phyloP scores from a whole-genome alignment of 2,797 vertebrate species.

The Serranus cabrilla region DNA sequence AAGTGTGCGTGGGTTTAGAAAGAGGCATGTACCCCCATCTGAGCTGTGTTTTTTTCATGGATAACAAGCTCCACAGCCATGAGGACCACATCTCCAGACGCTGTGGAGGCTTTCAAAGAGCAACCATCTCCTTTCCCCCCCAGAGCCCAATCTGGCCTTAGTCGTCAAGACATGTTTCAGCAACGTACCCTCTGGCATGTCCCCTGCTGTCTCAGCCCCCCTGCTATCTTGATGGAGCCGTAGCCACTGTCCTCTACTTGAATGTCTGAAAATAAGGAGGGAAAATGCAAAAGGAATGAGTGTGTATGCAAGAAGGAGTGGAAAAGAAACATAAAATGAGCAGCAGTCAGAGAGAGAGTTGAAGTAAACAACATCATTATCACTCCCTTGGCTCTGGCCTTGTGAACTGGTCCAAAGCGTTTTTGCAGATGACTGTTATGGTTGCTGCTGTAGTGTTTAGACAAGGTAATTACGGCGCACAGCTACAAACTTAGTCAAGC shows the following conservation, averaged over 20 bases:
- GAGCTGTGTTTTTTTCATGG: conserved; percentile 54
- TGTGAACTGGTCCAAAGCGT: conserved; percentile 67
- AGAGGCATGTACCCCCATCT: conserved; percentile 55
- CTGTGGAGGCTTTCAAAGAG: conserved; percentile 77
- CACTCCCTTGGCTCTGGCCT: conserved; percentile 55
- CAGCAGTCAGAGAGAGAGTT: conserved; percentile 35
- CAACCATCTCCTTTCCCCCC: conserved; percentile 63
- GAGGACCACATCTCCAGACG: conserved; percentile 75
- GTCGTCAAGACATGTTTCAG: conserved; percentile 73
- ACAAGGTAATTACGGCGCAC: conserved; percentile 73
- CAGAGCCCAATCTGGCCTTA: conserved; percentile 76
- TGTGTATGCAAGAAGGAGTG: conserved; percentile 38
- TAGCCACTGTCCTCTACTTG: conserved; percentile 52
- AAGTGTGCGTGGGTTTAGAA: conserved; percentile 63
- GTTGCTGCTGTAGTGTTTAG: conserved; percentile 62
- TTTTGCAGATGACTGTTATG: conserved; percentile 67
- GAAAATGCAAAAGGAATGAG: conserved; percentile 56
- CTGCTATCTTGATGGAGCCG: conserved; percentile 47
- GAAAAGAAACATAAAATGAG: conserved; percentile 51
- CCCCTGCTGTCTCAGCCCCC: conserved; percentile 64
- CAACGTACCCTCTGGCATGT: conserved; percentile 65
- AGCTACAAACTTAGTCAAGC: conserved; percentile 51
- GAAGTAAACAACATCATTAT: conserved; percentile 75
- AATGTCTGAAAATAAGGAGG: conserved; percentile 57
- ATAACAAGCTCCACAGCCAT: conserved; percentile 75